Evolutionary conservation across 2,797 vertebrate genomes (phyloP).

Genomic region (Anabas testudineus): DNA sequence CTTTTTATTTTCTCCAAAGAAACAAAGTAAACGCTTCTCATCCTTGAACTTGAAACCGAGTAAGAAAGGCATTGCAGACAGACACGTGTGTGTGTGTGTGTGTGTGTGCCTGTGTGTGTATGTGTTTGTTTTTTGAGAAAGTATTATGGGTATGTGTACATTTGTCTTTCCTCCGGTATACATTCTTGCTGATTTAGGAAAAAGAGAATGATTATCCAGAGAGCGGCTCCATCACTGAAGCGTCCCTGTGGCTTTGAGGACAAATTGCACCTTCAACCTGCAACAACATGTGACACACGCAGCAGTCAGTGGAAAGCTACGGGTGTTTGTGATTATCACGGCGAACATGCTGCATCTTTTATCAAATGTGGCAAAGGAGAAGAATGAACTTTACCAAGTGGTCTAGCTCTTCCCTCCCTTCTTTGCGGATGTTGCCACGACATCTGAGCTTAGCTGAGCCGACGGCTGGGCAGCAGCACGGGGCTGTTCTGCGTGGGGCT

Average conservation of each 20-base stretch:
- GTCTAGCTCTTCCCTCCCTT: constrained; percentile 81
- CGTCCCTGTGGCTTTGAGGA: constrained; percentile 47
- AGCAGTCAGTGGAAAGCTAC: constrained; percentile 14
- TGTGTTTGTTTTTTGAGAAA: constrained; percentile 23
- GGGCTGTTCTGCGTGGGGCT: constrained; percentile 69
- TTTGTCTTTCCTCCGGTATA: constrained; percentile 63
- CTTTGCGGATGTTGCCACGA: constrained; percentile 71
- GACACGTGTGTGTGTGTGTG: constrained; percentile 40
- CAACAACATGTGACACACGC: constrained; percentile 54
- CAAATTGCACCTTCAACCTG: constrained; percentile 61
- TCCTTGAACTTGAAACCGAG: constrained; percentile 46
- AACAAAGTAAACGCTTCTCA: constrained; percentile 36
- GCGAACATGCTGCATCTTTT: not conserved
- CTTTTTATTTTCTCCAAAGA: not conserved
- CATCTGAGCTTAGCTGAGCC: constrained; percentile 72
- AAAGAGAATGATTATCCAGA: constrained; percentile 68
- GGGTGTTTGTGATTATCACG: not conserved
- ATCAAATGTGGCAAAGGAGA: not conserved
- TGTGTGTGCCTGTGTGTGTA: constrained; percentile 38
- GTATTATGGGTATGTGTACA: constrained; percentile 17
- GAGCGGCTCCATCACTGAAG: constrained; percentile 65
- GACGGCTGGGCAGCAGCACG: constrained; percentile 53
- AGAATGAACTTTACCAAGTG: constrained; percentile 34
- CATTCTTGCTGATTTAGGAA: constrained; percentile 70
- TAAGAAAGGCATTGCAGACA: constrained; percentile 48